Evolutionary conservation across 2,113 vertebrate genomes (phyloP), one percentile per base, ranked within the genome.

Genomic region (Syrrhaptes paradoxus): DNA sequence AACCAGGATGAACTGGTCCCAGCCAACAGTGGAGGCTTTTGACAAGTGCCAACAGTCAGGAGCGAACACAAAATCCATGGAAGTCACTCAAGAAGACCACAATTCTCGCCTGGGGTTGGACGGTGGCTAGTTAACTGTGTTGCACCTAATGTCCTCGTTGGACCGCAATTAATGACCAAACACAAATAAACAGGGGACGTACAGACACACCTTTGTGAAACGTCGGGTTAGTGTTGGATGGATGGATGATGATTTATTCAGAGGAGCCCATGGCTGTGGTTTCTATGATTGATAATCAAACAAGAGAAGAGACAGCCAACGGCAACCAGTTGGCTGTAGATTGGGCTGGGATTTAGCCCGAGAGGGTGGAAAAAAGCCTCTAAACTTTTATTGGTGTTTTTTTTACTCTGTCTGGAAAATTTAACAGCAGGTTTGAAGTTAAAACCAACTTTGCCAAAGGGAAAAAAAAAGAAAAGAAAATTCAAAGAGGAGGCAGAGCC

Each of bases 401-500:
- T 34, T 31, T 38, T 1, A 41, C 89, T 88, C 77, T 22, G 63
- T 52, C 70, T 83, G 76, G 92, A 72, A 96, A 94, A 96, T 85
- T 21, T 32, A 63, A 67, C 57, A 25, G 82, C 46, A 65, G 81
- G 74, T 90, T 58, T 74, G 62, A 92, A 95, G 77, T 79, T 11
- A 74, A 91, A 73, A 73, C 22, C 11, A 91, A 90, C 63, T 95
- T 94, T 68, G 41, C 76, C 48, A 31, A 94, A 76, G 88, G 58
- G 51, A 78, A 80, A 85, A 43, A 57, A 59, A 77, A 74, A 13
- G 17, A 22, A 51, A 66, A 49, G 13, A 63, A 59, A 51, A 88
- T 84, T 55, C 72, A 48, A 94, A 91, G 72, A 61, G 74, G 83
- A 96, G 90, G 71, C 83, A 91, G 55, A 90, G 90, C 85, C 90